Evolutionary conservation across 2,113 vertebrate species (phyloP).

Genomic region (Nothoprocta perdicaria): DNA sequence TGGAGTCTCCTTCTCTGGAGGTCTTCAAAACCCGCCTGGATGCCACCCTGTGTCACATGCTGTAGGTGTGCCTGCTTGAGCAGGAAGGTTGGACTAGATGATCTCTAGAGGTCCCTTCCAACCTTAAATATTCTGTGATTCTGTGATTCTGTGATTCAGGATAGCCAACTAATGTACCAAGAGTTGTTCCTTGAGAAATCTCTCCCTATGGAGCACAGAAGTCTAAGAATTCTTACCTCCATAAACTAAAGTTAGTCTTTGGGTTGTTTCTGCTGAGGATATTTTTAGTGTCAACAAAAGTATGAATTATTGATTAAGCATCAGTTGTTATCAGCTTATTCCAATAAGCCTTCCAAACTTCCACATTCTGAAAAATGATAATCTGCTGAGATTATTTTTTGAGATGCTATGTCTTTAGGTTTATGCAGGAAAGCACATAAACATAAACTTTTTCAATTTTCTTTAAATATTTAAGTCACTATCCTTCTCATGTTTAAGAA

Average conservation of each 20-base stretch:
- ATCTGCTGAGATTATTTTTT: neutral
- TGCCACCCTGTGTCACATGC: too few species aligned
- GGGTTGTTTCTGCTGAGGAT: neutral
- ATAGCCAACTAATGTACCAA: neutral
- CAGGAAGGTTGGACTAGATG: too few species aligned
- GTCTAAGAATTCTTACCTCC: neutral
- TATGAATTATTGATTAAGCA: constrained; percentile 12
- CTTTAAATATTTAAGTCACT: neutral
- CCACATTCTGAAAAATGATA: neutral
- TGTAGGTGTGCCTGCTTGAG: too few species aligned
- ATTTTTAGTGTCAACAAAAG: neutral
- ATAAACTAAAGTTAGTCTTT: neutral
- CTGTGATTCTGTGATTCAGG: too few species aligned
- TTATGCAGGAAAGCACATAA: neutral
- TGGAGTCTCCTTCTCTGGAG: too few species aligned
- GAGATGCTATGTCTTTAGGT: neutral
- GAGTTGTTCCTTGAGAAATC: neutral
- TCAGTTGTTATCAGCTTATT: neutral
- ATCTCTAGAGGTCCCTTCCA: too few species aligned
- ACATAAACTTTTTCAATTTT: neutral
- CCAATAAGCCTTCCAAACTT: neutral
- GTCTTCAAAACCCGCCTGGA: too few species aligned
- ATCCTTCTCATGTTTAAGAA: neutral
- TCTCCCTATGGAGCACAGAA: neutral
- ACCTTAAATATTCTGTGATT: too few species aligned